Conservation (phyloP, 2,797 vertebrate species). For the Dryobates pubescens region DNA sequence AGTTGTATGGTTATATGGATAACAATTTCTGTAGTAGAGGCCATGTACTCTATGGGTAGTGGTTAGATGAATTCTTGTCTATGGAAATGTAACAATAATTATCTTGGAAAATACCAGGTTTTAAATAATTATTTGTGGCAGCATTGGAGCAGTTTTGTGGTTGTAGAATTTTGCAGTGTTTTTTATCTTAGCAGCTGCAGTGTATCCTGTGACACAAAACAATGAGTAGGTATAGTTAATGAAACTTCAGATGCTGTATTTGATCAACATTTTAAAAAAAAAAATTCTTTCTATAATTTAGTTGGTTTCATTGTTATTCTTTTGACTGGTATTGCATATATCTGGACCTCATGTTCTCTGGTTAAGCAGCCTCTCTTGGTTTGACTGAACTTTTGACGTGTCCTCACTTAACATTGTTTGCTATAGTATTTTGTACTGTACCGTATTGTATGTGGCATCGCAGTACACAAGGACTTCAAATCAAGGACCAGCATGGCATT, state of each 20-base stretch:
- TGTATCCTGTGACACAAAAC: not conserved
- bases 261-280: not conserved
- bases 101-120: not conserved
- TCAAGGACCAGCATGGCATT: not conserved
- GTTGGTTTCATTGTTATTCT: not conserved
- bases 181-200: not conserved
- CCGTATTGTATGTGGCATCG: not conserved
- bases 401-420: not conserved
- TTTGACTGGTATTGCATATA: not conserved
- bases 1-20: not conserved
- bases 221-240: not conserved
- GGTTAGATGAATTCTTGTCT: not conserved
- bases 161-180: not conserved
- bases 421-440: not conserved
- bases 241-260: not conserved
- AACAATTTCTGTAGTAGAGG: not conserved
- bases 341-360: not conserved
- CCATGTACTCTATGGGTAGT: not conserved
- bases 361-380: not conserved
- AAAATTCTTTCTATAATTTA: not conserved
- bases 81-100: not conserved
- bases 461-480: not conserved
- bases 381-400: not conserved
- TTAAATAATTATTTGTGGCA: not conserved
- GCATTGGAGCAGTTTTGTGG: not conserved